phyloP scores from a whole-genome alignment of 2,797 vertebrate species.

The Thaleichthys pacificus region DNA sequence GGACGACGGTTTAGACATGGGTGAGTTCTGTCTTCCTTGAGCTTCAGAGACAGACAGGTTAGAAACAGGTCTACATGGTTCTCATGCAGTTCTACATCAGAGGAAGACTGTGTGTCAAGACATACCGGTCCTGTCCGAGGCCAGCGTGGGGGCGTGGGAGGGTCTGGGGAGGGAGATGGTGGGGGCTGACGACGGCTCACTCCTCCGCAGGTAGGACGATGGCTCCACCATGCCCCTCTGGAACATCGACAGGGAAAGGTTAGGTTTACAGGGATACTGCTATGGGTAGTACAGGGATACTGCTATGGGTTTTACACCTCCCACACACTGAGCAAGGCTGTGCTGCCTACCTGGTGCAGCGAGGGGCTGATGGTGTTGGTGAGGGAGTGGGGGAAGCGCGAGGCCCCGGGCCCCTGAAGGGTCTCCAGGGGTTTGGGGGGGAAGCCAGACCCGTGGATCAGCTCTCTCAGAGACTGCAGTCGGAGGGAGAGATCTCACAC shows the following conservation, averaged over 20 bases:
- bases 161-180: slow-evolving; percentile 70
- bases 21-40: slow-evolving; percentile 70
- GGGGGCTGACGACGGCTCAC: slow-evolving; percentile 54
- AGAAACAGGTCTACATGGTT: background rate
- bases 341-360: slow-evolving; percentile 66
- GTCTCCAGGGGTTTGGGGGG: slow-evolving; percentile 68
- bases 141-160: slow-evolving; percentile 44
- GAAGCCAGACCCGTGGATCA: slow-evolving; percentile 67
- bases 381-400: slow-evolving; percentile 67
- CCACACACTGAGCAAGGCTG: too few relatives aligned
- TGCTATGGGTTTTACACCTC: too few relatives aligned
- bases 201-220: slow-evolving; percentile 67
- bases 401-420: slow-evolving; percentile 59
- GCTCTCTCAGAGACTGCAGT: slow-evolving; percentile 69
- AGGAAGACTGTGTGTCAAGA: background rate
- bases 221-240: slow-evolving; percentile 69
- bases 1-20: slow-evolving; percentile 68
- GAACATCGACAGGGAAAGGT: slow-evolving; percentile 2
- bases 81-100: too few relatives aligned
- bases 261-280: too few relatives aligned
- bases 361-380: slow-evolving; percentile 43
- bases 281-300: too few relatives aligned
- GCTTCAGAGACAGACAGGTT: slow-evolving; percentile 40
- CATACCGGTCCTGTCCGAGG: slow-evolving; percentile 59
- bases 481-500: background rate